Percentiles rank a stretch among this genome's conserved stretches.
These are phyloP conservation scores for Lasioglossum villosulum DNA, from an alignment of 2,888 invertebrate genomes.

Conservation along the genomic window DNA sequence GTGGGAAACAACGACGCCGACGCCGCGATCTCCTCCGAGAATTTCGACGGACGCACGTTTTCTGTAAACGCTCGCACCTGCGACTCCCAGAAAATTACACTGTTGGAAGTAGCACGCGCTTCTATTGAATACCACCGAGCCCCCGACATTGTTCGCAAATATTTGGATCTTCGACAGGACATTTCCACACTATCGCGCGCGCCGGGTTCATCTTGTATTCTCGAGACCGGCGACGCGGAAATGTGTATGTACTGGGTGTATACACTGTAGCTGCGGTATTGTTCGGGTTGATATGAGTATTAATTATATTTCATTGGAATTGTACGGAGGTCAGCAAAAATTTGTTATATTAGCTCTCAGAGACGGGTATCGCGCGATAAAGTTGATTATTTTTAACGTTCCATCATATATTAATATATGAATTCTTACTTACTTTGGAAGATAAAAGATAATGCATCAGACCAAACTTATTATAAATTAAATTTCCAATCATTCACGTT, in stretches of 20 bases:
- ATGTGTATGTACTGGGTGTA: background rate
- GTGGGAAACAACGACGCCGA: conserved; percentile 65
- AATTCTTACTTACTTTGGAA: too few relatives aligned
- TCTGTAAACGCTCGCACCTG: conserved; percentile 40
- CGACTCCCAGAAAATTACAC: background rate
- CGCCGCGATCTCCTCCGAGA: conserved; percentile 61
- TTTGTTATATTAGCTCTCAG: background rate
- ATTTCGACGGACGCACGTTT: conserved; percentile 53
- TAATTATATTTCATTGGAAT: too few relatives aligned
- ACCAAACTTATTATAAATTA: too few relatives aligned
- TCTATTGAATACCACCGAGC: conserved; percentile 3
- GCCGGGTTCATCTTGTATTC: conserved; percentile 24
- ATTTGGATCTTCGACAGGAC: conserved; percentile 22
- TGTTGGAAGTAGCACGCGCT: background rate
- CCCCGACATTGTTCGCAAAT: conserved; percentile 20
- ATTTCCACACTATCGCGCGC: conserved; percentile 11
- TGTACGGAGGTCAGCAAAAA: background rate
- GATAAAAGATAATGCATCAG: too few relatives aligned
- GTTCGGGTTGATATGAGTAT: background rate
- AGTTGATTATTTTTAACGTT: background rate
- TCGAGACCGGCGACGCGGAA: conserved; percentile 29
- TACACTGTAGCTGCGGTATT: background rate
- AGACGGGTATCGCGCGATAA: background rate
- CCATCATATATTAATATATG: background rate
- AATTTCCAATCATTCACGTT: too few relatives aligned